A percentile compares a stretch with the other conserved stretches of the same genome.
phyloP scores from a whole-genome alignment of 2,797 vertebrate species.

The Myotis myotis region DNA sequence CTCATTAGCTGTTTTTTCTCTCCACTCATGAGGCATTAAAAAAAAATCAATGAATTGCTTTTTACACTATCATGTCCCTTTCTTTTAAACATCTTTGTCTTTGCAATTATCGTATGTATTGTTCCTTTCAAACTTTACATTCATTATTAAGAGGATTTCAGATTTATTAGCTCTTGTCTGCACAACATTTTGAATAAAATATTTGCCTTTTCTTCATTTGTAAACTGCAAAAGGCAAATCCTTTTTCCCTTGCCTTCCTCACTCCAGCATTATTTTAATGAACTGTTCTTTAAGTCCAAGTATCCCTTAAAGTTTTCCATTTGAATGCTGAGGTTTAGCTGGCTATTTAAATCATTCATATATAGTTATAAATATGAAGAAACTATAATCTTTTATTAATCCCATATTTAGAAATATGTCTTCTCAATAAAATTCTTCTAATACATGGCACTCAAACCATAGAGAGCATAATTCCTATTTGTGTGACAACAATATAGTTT shows the following conservation, averaged over 20 bases:
- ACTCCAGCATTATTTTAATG: neutral
- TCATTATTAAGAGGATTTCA: neutral
- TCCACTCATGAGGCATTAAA: neutral
- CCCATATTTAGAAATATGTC: neutral
- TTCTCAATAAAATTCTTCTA: neutral
- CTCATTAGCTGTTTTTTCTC: neutral
- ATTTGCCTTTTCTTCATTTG: neutral
- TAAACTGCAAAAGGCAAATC: neutral
- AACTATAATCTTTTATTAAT: neutral
- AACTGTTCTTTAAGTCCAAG: neutral
- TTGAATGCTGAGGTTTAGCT: neutral
- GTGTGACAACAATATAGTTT: neutral
- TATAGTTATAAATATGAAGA: slow-evolving; percentile 16
- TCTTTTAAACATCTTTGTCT: neutral
- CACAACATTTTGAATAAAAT: neutral
- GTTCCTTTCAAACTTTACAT: slow-evolving; percentile 34
- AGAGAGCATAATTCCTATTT: neutral
- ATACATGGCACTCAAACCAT: neutral
- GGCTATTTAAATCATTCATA: slow-evolving; percentile 35
- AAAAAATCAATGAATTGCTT: neutral
- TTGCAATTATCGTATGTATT: neutral
- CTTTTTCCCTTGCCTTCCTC: neutral
- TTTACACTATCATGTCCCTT: neutral
- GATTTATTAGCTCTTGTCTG: neutral
- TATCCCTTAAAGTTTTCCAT: slow-evolving; percentile 23